Conservation (phyloP, 2,888 invertebrate species). For the Lydus trimaculatus region DNA sequence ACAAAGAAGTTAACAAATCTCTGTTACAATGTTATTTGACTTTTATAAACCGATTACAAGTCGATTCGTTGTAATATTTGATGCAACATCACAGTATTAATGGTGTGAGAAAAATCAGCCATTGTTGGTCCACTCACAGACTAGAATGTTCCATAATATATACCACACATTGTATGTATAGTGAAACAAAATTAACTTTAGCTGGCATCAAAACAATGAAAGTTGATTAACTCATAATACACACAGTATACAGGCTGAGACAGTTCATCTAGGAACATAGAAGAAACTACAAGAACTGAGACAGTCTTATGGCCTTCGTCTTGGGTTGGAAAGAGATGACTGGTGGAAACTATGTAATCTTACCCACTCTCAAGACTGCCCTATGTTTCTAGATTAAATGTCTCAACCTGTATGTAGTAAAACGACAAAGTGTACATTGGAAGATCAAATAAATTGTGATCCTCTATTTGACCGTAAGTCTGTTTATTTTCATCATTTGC, state of each 20-base stretch:
- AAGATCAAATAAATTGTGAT: background rate
- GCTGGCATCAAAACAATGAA: too few relatives aligned
- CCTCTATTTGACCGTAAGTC: background rate
- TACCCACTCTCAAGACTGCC: too few relatives aligned
- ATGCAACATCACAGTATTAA: background rate
- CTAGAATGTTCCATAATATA: too few relatives aligned
- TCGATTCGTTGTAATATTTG: background rate
- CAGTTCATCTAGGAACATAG: too few relatives aligned
- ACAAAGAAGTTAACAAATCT: background rate
- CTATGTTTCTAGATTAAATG: too few relatives aligned
- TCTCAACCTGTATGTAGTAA: too few relatives aligned
- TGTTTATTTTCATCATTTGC: background rate
- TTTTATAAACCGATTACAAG: background rate
- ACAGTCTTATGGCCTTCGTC: too few relatives aligned
- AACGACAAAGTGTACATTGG: background rate
- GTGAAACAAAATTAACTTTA: background rate
- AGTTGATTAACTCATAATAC: too few relatives aligned
- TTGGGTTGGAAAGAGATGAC: too few relatives aligned
- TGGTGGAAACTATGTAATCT: too few relatives aligned
- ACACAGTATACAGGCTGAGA: too few relatives aligned
- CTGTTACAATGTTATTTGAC: background rate
- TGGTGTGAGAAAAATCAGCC: background rate
- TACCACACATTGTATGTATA: background rate
- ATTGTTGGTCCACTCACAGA: background rate
- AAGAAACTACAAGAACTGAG: too few relatives aligned